Evolutionary conservation across 1,140 invertebrate genomes (phyloP).

Genomic region (Drosophila bifasciata): DNA sequence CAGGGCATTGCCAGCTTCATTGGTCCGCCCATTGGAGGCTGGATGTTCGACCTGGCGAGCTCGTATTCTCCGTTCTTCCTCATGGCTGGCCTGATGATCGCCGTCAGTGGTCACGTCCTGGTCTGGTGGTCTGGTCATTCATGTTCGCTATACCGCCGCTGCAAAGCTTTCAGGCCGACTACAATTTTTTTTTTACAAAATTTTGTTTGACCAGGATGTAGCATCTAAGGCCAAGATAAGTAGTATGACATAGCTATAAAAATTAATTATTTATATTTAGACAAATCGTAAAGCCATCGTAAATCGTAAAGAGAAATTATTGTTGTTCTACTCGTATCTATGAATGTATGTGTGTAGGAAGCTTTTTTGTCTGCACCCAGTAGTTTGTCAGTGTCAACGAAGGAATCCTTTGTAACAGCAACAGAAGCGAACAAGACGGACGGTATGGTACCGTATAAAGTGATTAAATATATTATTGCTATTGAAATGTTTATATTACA

Average conservation of each 20-base stretch:
- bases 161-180: slow-evolving; percentile 85
- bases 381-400: neutral
- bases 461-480: no score
- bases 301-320: slow-evolving; percentile 18
- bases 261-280: no score
- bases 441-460: no score
- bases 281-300: no score
- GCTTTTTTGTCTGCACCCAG: no score
- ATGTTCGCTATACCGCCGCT: slow-evolving; percentile 94
- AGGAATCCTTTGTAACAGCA: slow-evolving; percentile 28
- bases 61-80: slow-evolving; percentile 94
- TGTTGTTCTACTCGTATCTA: slow-evolving; percentile 16
- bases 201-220: no score
- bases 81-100: slow-evolving; percentile 92
- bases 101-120: no score
- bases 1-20: slow-evolving; percentile 95
- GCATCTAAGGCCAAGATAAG: no score
- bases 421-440: neutral
- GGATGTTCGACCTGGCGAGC: slow-evolving; percentile 89
- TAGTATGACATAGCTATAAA: no score
- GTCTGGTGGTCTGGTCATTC: slow-evolving; percentile 94
- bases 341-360: slow-evolving; percentile 13
- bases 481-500: no score
- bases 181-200: slow-evolving; percentile 46
- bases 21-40: slow-evolving; percentile 94